phyloP scores from a whole-genome alignment of 2,888 invertebrate genomes.

The Acronicta leporina region DNA sequence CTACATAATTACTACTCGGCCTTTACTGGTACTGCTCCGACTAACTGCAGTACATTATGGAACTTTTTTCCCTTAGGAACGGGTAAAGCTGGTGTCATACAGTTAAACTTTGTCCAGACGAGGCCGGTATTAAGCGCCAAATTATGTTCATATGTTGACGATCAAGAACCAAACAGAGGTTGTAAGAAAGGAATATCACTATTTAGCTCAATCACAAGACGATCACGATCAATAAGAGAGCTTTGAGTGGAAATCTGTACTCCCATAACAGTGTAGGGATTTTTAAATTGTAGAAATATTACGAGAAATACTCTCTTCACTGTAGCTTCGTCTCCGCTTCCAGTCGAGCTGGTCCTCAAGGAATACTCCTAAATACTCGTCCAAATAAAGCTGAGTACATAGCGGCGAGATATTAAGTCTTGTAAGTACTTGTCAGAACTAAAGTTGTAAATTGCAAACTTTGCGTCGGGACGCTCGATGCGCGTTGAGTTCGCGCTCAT shows the following conservation, averaged over 20 bases:
- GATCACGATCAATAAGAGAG: too few species aligned
- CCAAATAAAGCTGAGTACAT: conserved; percentile 66
- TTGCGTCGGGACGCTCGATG: conserved; percentile 51
- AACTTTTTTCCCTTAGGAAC: conserved; percentile 55
- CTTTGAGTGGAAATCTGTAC: too few species aligned
- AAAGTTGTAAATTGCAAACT: conserved; percentile 64
- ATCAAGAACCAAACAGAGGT: too few species aligned
- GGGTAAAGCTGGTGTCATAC: not conserved
- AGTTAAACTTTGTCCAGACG: not conserved
- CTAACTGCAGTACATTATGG: conserved; percentile 52
- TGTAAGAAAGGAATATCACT: too few species aligned
- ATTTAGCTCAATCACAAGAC: too few species aligned
- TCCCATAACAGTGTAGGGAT: not conserved
- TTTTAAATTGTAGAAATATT: not conserved
- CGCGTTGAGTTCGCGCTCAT: conserved; percentile 49
- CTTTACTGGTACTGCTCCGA: conserved; percentile 48
- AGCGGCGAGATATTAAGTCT: conserved; percentile 58
- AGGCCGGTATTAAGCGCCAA: too few species aligned
- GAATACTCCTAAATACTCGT: conserved; percentile 64
- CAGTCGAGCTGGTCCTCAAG: conserved; percentile 38
- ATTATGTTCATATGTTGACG: too few species aligned
- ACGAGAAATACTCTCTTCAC: not conserved
- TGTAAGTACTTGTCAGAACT: conserved; percentile 62
- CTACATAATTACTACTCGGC: conserved; percentile 49
- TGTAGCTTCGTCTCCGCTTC: not conserved